phyloP scores from a whole-genome alignment of 1,140 invertebrate genomes.

The Drosophila auraria region DNA sequence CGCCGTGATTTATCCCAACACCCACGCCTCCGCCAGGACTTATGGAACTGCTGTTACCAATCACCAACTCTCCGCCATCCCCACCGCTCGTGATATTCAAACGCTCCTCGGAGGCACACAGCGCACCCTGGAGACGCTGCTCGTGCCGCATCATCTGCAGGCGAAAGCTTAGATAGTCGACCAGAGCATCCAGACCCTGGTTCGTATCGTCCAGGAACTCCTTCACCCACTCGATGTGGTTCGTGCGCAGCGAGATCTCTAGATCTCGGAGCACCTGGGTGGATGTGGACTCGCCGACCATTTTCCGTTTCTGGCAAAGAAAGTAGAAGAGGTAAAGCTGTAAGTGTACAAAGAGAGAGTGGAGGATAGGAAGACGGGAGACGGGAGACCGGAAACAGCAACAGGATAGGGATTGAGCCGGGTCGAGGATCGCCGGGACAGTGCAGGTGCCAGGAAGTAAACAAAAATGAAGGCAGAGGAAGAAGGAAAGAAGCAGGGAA shows the following conservation, averaged over 20 bases:
- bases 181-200: conserved; percentile 97
- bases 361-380: conserved; percentile 19
- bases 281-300: conserved; percentile 98
- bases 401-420: conserved; percentile 28
- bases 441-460: conserved; percentile 51
- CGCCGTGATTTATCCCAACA: conserved; percentile 42
- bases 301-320: conserved; percentile 96
- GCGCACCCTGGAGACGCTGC: conserved; percentile 90
- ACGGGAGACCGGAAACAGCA: conserved; percentile 22
- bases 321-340: conserved; percentile 86
- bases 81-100: conserved; percentile 69
- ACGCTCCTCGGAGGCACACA: conserved; percentile 90
- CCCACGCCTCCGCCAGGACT: conserved; percentile 55
- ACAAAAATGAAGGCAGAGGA: conserved; percentile 35
- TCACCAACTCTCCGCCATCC: conserved; percentile 52
- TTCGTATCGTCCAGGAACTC: conserved; percentile 99
- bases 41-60: conserved; percentile 58
- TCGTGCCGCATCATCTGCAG: conserved; percentile 96
- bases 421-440: conserved; percentile 17
- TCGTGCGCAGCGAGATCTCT: conserved; percentile 99
- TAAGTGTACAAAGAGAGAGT: conserved; percentile 76
- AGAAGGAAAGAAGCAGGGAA: conserved; percentile 15
- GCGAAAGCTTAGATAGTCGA: conserved; percentile 98
- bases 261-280: conserved; percentile 99
- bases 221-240: conserved; percentile 99